Conservation (phyloP, 2,888 invertebrate genomes). For the Lapara coniferarum region DNA sequence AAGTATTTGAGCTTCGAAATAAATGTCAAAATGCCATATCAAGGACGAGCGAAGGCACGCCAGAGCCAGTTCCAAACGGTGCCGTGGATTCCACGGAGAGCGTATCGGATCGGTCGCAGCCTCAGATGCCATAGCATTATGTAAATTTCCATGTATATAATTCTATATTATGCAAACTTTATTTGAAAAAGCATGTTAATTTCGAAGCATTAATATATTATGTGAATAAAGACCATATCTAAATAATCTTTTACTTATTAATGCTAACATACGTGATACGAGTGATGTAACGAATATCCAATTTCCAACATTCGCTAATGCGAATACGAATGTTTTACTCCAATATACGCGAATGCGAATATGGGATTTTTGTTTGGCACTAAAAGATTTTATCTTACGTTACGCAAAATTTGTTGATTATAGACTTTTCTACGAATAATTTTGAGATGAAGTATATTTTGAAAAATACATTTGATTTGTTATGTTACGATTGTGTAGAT, state of each 20-base stretch:
- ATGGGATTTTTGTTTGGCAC: too few species aligned
- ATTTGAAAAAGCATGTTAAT: slow-evolving; percentile 21
- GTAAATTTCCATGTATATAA: slow-evolving; percentile 22
- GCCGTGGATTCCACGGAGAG: slow-evolving; percentile 67
- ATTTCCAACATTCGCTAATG: too few species aligned
- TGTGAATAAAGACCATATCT: slow-evolving; percentile 26
- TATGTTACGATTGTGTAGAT: too few species aligned
- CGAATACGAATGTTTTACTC: too few species aligned
- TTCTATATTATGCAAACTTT: slow-evolving; percentile 9
- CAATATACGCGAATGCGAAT: too few species aligned
- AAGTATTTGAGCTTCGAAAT: slow-evolving; percentile 94
- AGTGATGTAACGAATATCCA: too few species aligned
- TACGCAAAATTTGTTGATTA: too few species aligned
- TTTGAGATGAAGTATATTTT: too few species aligned
- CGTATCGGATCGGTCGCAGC: slow-evolving; percentile 61
- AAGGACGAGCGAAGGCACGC: slow-evolving; percentile 55
- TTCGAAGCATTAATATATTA: slow-evolving; percentile 15
- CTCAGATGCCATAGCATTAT: slow-evolving; percentile 64
- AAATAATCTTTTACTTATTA: neutral
- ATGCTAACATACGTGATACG: too few species aligned
- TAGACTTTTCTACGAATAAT: too few species aligned
- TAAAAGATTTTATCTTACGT: too few species aligned
- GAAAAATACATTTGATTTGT: too few species aligned
- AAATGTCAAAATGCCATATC: slow-evolving; percentile 84
- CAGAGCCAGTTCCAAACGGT: slow-evolving; percentile 67